Evolutionary conservation across 1,140 invertebrate species (phyloP).

Genomic region (Lordiphosa collinella): DNA sequence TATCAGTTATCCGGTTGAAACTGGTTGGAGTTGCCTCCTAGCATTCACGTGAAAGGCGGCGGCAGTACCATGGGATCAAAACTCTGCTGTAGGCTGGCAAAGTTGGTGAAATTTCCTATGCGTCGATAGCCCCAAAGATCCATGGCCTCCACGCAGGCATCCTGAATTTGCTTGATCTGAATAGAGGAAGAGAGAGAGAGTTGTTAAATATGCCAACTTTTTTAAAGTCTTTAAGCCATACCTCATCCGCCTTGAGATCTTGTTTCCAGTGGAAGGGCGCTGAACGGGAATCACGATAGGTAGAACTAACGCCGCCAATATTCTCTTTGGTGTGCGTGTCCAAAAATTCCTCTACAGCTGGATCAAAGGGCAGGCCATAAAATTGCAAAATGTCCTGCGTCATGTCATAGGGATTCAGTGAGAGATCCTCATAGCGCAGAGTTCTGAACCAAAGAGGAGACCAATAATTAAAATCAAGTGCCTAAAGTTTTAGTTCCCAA

Average conservation of each 20-base stretch:
- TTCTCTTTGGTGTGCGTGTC: slow-evolving; percentile 90
- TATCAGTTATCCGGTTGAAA: slow-evolving; percentile 45
- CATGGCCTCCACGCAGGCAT: slow-evolving; percentile 87
- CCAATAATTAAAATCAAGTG: too few species aligned
- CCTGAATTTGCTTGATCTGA: slow-evolving; percentile 81
- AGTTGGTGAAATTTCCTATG: slow-evolving; percentile 79
- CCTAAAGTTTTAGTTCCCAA: too few species aligned
- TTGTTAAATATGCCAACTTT: not conserved
- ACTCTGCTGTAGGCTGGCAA: slow-evolving; percentile 58
- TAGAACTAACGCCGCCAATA: slow-evolving; percentile 90
- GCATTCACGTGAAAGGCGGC: slow-evolving; percentile 73
- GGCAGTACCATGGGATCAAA: slow-evolving; percentile 77
- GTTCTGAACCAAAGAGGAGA: slow-evolving; percentile 82
- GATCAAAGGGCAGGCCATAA: slow-evolving; percentile 87
- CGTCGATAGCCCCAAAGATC: slow-evolving; percentile 88
- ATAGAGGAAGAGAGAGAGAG: not conserved
- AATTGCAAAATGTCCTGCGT: slow-evolving; percentile 88
- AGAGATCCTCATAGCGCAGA: slow-evolving; percentile 91
- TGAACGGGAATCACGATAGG: slow-evolving; percentile 89
- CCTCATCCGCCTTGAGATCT: slow-evolving; percentile 86
- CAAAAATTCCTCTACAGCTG: slow-evolving; percentile 86
- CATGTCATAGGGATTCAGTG: slow-evolving; percentile 86
- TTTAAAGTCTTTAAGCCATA: slow-evolving; percentile 48
- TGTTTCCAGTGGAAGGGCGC: slow-evolving; percentile 92
- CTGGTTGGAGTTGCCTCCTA: slow-evolving; percentile 14